These are phyloP conservation scores for Apoda limacodes DNA, from an alignment of 2,888 invertebrate species.

Conservation along the genomic window DNA sequence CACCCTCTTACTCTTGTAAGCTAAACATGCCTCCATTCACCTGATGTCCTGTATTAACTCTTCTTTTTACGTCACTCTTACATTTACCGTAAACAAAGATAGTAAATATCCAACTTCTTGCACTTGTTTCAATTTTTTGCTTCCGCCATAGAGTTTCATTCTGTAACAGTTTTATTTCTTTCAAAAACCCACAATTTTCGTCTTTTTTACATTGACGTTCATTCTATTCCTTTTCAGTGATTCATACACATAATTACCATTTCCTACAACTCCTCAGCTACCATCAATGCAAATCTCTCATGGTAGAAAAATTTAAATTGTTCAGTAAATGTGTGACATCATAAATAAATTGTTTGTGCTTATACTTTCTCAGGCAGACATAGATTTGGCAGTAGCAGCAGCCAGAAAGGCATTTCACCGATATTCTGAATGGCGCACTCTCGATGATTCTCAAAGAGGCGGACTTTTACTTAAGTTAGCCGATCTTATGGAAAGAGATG, in stretches of 20 bases:
- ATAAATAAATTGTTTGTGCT: not conserved
- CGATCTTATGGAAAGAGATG: conserved; percentile 81
- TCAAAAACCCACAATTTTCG: not conserved
- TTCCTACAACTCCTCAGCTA: not conserved
- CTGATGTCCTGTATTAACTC: too few species aligned
- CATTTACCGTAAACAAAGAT: too few species aligned
- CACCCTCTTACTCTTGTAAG: not conserved
- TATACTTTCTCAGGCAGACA: conserved; percentile 64
- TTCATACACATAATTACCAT: not conserved
- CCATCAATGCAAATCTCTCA: not conserved
- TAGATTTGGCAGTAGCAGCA: conserved; percentile 80
- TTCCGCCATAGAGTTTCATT: too few species aligned
- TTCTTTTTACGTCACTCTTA: too few species aligned
- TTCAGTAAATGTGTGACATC: too few species aligned
- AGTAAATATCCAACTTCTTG: too few species aligned
- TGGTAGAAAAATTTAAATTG: not conserved
- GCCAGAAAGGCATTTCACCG: conserved; percentile 78
- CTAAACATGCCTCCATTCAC: too few species aligned
- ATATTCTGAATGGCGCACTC: conserved; percentile 79
- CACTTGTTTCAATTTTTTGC: too few species aligned
- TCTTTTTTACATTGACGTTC: not conserved
- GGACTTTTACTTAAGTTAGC: conserved; percentile 78
- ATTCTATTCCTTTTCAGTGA: not conserved
- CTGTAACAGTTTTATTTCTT: not conserved
- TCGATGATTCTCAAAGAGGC: conserved; percentile 86